phyloP scores from a whole-genome alignment of 1,140 invertebrate genomes.

The Teleogryllus occipitalis region DNA sequence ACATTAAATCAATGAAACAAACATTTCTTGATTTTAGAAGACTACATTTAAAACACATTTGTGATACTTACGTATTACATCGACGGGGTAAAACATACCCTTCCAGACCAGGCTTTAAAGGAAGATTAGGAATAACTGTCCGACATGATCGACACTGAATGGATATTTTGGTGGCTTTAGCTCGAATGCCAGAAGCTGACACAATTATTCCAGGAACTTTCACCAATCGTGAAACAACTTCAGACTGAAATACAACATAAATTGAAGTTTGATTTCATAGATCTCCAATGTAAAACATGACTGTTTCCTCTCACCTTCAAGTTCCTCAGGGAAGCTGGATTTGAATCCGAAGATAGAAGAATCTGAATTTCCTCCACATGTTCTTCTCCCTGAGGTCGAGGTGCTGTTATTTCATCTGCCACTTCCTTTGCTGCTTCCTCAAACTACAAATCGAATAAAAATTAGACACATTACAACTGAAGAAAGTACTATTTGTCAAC shows the following conservation, averaged over 20 bases:
- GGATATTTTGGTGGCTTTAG: constrained; percentile 91
- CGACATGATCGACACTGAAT: constrained; percentile 94
- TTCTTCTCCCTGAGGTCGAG: constrained; percentile 82
- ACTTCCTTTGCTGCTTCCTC: constrained; percentile 97
- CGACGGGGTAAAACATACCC: constrained; percentile 94
- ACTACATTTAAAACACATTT: too few species aligned
- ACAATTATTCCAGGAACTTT: constrained; percentile 96
- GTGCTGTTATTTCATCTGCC: constrained; percentile 91
- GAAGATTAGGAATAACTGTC: constrained; percentile 79
- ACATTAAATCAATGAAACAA: too few species aligned
- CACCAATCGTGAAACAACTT: constrained; percentile 84
- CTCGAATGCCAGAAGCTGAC: constrained; percentile 84
- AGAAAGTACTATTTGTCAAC: not conserved
- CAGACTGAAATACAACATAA: constrained; percentile 57
- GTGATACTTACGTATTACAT: constrained; percentile 73
- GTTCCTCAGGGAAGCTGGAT: constrained; percentile 71
- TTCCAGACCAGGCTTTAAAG: constrained; percentile 90
- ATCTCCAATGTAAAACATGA: not conserved
- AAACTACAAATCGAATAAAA: constrained; percentile 47
- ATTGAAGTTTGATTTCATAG: not conserved
- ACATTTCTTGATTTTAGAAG: too few species aligned
- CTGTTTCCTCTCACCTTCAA: constrained; percentile 59
- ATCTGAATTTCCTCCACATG: constrained; percentile 92
- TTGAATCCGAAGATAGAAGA: constrained; percentile 74
- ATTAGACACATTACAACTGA: not conserved